phyloP scores from a whole-genome alignment of 1,140 invertebrate genomes.

The Patella vulgata region DNA sequence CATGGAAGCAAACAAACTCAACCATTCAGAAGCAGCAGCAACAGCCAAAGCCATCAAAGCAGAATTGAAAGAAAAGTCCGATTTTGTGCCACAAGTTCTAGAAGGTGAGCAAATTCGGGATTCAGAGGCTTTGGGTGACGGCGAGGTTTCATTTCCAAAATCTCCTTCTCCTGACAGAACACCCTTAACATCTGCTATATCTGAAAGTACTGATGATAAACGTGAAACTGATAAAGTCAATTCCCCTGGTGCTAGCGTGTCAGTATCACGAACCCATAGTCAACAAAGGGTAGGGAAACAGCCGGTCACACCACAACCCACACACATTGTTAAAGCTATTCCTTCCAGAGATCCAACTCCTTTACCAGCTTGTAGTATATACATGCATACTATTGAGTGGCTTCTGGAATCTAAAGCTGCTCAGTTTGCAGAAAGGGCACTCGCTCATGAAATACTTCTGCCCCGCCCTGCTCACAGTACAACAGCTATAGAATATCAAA shows the following conservation, averaged over 20 bases:
- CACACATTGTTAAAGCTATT: slow-evolving; percentile 31
- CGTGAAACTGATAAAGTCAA: too few species aligned
- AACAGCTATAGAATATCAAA: slow-evolving; percentile 55
- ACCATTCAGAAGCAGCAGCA: slow-evolving; percentile 45
- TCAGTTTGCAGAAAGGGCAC: slow-evolving; percentile 63
- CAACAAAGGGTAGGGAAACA: too few species aligned
- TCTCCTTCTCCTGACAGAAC: too few species aligned
- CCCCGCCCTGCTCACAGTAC: slow-evolving; percentile 49
- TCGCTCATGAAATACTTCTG: slow-evolving; percentile 60
- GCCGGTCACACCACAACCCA: slow-evolving; percentile 32
- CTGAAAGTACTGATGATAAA: too few species aligned
- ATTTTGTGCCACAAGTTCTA: too few species aligned
- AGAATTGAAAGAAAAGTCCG: slow-evolving; percentile 49
- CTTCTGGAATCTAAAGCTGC: slow-evolving; percentile 61
- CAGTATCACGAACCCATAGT: slow-evolving; percentile 40
- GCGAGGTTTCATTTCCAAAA: too few species aligned
- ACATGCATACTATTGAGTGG: slow-evolving; percentile 64
- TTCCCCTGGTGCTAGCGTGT: too few species aligned
- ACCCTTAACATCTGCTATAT: too few species aligned
- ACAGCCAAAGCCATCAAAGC: slow-evolving; percentile 36
- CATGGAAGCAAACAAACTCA: slow-evolving; percentile 64
- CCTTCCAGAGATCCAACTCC: slow-evolving; percentile 54
- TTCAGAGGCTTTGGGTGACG: too few species aligned
- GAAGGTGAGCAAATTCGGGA: too few species aligned
- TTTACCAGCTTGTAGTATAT: slow-evolving; percentile 53